Evolutionary conservation across 2,113 vertebrate genomes (phyloP), one percentile per base, ranked within the genome.

Genomic region (Seriola rivoliana): DNA sequence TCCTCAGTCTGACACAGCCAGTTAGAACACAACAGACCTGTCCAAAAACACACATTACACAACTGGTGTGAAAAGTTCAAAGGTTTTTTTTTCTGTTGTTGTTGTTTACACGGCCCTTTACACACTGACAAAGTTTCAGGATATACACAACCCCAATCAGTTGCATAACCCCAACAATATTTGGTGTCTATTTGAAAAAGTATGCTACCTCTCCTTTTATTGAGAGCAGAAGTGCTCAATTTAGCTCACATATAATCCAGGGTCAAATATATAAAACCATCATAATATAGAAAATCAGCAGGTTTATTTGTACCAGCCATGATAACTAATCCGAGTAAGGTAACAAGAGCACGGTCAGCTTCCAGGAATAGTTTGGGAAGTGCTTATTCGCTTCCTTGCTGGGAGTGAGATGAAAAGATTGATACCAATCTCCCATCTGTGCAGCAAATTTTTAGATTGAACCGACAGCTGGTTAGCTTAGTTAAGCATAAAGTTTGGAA

Each of bases 1-100:
- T 86, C 87, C 84, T 92, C 90, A 87, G 90, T 87, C 78, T 59
- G 87, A 89, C 78, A 85, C 60, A 87, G 85, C 85, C 89, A 84
- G 85, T 84, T 69, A 67, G 69, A 88, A 88, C 76, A 91, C 85
- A 83, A 83, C 86, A 87, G 72, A 86, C 80, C 68, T 82, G 78
- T 83, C 79, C 72, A 87, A 82, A 88, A 84, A 90, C 65, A 81
- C 59, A 77, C 68, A 70, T 38, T 70, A 85, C 80, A 88, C 65
- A 55, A 75, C 42, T 75, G 52, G 3, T 79, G 68, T 25, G 46
- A 78, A 67, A 78, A 71, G 40, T 68, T 46, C 66, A 65, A 46
- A 38, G 50, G 29, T 12, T 38, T 63, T 34, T 21, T 19, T 38
- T 48, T 59, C 23, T 65, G 2, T 10, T 17, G 48, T 44, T 62